Conservation (phyloP, 2,797 vertebrate genomes). For the Sternarchorhynchus goeldii region DNA sequence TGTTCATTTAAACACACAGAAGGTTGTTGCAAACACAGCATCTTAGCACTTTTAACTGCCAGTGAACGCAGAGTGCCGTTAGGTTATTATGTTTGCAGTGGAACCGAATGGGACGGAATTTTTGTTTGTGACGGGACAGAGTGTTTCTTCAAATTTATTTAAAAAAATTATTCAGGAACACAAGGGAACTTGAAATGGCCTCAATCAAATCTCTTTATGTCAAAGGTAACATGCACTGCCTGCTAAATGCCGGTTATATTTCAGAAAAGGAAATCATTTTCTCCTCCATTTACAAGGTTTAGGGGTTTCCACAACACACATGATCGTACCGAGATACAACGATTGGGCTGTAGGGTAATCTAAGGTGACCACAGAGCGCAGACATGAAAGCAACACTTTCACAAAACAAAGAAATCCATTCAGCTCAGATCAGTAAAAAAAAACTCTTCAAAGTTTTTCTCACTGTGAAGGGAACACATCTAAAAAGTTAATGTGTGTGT, state of each 20-base stretch:
- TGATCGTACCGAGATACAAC: constrained; percentile 68
- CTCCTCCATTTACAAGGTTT: neutral
- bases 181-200: neutral
- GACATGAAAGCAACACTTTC: constrained; percentile 60
- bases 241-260: constrained; percentile 22
- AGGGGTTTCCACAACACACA: constrained; percentile 63
- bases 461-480: constrained; percentile 50
- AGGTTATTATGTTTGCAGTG: neutral
- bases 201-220: constrained; percentile 12
- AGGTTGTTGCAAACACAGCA: neutral
- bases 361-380: constrained; percentile 77
- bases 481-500: constrained; percentile 42
- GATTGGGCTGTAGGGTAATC: constrained; percentile 75
- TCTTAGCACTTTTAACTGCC: neutral
- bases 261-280: constrained; percentile 16
- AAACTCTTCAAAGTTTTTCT: constrained; percentile 44
- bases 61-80: neutral
- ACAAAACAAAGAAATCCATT: constrained; percentile 71
- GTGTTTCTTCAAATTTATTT: constrained; percentile 2
- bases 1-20: neutral
- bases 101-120: neutral
- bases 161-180: neutral
- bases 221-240: constrained; percentile 8
- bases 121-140: neutral
- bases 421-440: constrained; percentile 57